Conservation (phyloP, 2,888 invertebrate genomes). For the Capitulum mitella region DNA sequence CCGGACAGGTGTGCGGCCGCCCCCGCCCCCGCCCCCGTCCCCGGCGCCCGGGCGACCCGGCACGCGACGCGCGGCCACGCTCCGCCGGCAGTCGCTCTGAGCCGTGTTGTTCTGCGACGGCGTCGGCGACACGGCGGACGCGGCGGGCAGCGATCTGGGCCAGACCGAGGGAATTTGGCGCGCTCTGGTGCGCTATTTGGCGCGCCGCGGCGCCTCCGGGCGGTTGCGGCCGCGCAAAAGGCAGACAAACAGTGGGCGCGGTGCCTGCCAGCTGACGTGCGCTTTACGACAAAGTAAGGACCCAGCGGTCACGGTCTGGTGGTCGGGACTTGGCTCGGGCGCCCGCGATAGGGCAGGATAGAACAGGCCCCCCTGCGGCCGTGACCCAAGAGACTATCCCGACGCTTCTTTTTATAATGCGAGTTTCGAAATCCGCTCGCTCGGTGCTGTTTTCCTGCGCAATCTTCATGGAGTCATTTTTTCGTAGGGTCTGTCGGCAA, state of each 20-base stretch:
- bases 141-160: background rate
- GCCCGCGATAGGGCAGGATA: no score
- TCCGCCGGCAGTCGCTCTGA: background rate
- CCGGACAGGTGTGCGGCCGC: no score
- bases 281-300: no score
- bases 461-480: no score
- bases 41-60: background rate
- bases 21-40: background rate
- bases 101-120: background rate
- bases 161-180: background rate
- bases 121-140: background rate
- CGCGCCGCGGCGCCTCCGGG: background rate
- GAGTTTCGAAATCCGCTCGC: no score
- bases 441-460: no score
- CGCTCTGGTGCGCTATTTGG: background rate
- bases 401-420: no score
- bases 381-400: no score
- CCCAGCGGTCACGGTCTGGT: no score
- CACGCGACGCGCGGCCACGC: background rate
- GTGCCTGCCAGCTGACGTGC: background rate
- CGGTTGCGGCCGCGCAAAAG: background rate
- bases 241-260: background rate
- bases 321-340: no score
- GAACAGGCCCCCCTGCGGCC: no score
- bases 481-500: no score